A percentile compares a stretch with the other conserved stretches of the same genome.
These are phyloP conservation scores for Eristalinus sepulchralis DNA, from an alignment of 2,888 invertebrate genomes.

Conservation along the genomic window DNA sequence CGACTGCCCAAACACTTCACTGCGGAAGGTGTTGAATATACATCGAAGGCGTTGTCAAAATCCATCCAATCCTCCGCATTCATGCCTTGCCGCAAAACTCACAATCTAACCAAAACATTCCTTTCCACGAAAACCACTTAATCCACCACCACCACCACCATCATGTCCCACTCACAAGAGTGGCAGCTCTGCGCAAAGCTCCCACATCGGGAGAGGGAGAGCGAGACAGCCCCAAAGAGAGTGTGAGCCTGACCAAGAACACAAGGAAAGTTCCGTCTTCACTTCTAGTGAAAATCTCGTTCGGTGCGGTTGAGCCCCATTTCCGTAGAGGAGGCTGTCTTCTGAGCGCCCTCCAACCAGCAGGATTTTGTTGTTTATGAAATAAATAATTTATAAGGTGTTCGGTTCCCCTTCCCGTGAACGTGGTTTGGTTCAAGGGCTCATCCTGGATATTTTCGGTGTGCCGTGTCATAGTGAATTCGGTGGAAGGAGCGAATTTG, in stretches of 20 bases:
- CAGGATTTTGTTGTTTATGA: constrained; percentile 50
- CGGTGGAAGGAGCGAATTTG: not conserved
- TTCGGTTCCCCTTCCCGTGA: not conserved
- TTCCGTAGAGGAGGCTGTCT: not conserved
- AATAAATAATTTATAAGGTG: constrained; percentile 58
- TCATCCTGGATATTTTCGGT: constrained; percentile 18
- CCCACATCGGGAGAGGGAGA: constrained; percentile 23
- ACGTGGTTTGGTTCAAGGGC: not conserved
- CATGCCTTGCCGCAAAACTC: not conserved
- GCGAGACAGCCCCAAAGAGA: not conserved
- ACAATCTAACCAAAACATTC: not conserved
- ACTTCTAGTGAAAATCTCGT: constrained; percentile 54
- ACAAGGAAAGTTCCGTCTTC: constrained; percentile 55
- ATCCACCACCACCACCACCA: not conserved
- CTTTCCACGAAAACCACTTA: not conserved
- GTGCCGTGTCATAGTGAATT: constrained; percentile 18
- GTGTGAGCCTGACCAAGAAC: constrained; percentile 9
- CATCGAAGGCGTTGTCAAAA: not conserved
- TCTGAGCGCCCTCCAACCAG: constrained; percentile 6
- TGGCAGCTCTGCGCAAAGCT: constrained; percentile 35
- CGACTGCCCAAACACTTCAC: not conserved
- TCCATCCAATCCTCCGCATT: not conserved
- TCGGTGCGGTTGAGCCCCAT: constrained; percentile 24
- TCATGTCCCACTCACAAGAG: not conserved
- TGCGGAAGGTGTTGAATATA: not conserved